These are phyloP conservation scores for Desmodus rotundus DNA, from an alignment of 2,113 vertebrate genomes.

Conservation along the genomic window DNA sequence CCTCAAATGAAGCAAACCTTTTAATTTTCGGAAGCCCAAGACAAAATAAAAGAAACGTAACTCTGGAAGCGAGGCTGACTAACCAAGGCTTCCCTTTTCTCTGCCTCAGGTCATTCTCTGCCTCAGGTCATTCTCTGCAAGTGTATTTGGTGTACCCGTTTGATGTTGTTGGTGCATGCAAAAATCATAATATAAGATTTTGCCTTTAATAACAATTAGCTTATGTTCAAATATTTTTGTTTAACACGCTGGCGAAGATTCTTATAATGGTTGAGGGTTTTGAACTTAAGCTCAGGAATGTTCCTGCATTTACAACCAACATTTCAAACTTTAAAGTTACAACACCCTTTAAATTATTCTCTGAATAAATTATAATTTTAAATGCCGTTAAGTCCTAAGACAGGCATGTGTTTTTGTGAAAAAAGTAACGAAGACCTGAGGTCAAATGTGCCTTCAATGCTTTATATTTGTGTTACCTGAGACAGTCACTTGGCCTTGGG, in stretches of 20 bases:
- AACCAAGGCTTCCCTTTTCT: not conserved
- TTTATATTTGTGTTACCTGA: not conserved
- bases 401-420: not conserved
- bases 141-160: not conserved
- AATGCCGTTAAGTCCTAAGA: not conserved
- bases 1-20: not conserved
- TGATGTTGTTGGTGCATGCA: not conserved
- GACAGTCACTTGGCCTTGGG: not conserved
- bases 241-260: not conserved
- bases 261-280: not conserved
- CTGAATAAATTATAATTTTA: not conserved
- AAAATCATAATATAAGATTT: not conserved
- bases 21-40: not conserved
- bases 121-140: not conserved
- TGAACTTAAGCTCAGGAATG: not conserved
- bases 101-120: not conserved
- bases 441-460: not conserved
- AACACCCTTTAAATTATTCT: not conserved
- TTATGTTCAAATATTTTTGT: not conserved
- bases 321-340: slow-evolving; percentile 11
- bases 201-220: not conserved
- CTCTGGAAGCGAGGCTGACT: not conserved
- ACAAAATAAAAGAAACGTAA: not conserved
- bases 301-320: not conserved
- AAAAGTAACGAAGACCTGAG: not conserved